Conservation (phyloP, 2,113 vertebrate species). For the Albula goreensis region DNA sequence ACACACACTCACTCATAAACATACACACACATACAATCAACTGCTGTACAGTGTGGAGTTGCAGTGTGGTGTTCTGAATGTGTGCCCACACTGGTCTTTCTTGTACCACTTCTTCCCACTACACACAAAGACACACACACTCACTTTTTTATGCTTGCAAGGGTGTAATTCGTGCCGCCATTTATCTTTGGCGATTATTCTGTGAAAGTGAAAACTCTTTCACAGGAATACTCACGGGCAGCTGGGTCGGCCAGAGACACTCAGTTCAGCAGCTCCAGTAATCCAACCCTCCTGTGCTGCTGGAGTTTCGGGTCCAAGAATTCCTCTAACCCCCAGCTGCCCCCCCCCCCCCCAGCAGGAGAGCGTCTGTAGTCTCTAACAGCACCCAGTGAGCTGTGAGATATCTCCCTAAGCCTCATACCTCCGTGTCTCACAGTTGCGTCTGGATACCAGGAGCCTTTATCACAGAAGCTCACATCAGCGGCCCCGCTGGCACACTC, state of each 20-base stretch:
- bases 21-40: no score
- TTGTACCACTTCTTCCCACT: no score
- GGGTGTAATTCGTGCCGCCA: neutral
- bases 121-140: slow-evolving; percentile 3
- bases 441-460: neutral
- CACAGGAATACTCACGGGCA: neutral
- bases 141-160: neutral
- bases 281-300: neutral
- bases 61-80: no score
- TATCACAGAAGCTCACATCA: neutral
- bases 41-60: no score
- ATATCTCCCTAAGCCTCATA: neutral
- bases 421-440: neutral
- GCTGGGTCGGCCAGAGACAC: neutral
- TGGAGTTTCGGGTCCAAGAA: neutral
- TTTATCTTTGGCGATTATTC: neutral
- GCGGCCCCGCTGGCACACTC: neutral
- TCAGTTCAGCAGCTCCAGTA: neutral
- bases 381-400: neutral
- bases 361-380: neutral
- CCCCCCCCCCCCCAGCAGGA: neutral
- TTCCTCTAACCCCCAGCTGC: neutral
- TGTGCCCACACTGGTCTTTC: no score
- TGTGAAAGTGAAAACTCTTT: neutral
- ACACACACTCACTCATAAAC: neutral